Conservation (phyloP, 1,140 invertebrate species). For the Mycetomoellerius zeteki region DNA sequence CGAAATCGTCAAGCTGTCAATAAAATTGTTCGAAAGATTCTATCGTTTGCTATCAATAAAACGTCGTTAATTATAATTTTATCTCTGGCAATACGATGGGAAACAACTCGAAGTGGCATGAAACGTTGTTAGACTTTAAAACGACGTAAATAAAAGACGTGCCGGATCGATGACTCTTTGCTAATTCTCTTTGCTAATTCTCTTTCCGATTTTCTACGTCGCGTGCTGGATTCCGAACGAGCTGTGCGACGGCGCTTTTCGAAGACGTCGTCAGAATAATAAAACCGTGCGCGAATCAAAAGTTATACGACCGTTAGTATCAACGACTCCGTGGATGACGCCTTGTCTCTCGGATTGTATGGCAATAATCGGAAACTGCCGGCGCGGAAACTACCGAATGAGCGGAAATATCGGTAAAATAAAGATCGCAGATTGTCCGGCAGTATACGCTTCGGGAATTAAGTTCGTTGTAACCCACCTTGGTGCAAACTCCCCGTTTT, state of each 20-base stretch:
- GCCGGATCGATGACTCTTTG: neutral
- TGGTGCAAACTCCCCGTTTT: neutral
- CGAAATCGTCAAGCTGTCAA: neutral
- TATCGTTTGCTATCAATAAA: neutral
- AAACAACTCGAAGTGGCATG: neutral
- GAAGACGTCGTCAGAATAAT: conserved; percentile 59
- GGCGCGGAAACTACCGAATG: neutral
- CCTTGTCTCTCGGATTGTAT: conserved; percentile 19
- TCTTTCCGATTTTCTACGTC: neutral
- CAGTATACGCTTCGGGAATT: conserved; percentile 45
- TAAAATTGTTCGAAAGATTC: neutral
- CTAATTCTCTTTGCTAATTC: conserved; percentile 47
- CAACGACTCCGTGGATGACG: conserved; percentile 4
- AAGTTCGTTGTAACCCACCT: conserved; percentile 31
- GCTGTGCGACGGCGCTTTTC: neutral
- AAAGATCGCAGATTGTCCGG: conserved; percentile 56
- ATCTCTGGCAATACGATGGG: neutral
- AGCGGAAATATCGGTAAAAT: conserved; percentile 65
- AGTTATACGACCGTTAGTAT: conserved; percentile 62
- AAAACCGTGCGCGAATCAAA: conserved; percentile 71
- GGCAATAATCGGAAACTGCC: conserved; percentile 64
- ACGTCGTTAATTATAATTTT: conserved; percentile 42
- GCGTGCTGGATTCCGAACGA: neutral
- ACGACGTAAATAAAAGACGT: neutral
- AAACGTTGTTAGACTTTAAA: neutral